Conservation (phyloP, 2,888 invertebrate species). For the Achlya flavicornis region DNA sequence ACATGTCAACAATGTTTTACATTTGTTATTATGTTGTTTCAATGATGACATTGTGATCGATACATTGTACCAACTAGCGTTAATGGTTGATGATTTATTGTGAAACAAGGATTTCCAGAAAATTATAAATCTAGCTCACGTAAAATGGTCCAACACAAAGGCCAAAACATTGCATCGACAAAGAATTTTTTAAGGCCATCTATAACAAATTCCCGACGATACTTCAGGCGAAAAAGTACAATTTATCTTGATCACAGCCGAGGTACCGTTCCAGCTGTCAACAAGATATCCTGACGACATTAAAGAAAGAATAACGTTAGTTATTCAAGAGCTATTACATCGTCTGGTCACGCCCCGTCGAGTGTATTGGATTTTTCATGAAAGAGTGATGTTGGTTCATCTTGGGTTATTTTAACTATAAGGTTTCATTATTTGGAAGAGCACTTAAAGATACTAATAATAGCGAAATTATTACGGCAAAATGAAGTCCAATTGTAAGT, state of each 20-base stretch:
- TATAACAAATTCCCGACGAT: constrained; percentile 11
- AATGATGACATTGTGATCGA: neutral
- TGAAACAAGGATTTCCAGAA: neutral
- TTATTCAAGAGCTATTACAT: constrained; percentile 32
- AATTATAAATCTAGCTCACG: neutral
- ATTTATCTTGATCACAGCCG: constrained; percentile 34
- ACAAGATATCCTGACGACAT: constrained; percentile 24
- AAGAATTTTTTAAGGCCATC: constrained; percentile 5
- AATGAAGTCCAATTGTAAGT: too few relatives aligned
- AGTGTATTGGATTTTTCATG: constrained; percentile 46
- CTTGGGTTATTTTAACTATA: constrained; percentile 28
- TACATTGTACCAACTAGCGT: neutral
- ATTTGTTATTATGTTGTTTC: constrained; percentile 8
- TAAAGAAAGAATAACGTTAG: constrained; percentile 31
- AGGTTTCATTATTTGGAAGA: neutral
- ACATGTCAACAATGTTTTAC: constrained; percentile 58
- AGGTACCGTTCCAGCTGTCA: constrained; percentile 27
- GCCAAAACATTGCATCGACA: neutral
- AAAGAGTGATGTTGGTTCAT: constrained; percentile 24
- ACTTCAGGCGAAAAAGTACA: constrained; percentile 13
- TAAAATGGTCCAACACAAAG: neutral
- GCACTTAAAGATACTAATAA: neutral
- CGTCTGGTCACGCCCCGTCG: constrained; percentile 38
- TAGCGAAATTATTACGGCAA: too few relatives aligned
- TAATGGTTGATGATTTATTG: neutral